Evolutionary conservation across 2,797 vertebrate species (phyloP).

Genomic region (Chromobotia macracanthus): DNA sequence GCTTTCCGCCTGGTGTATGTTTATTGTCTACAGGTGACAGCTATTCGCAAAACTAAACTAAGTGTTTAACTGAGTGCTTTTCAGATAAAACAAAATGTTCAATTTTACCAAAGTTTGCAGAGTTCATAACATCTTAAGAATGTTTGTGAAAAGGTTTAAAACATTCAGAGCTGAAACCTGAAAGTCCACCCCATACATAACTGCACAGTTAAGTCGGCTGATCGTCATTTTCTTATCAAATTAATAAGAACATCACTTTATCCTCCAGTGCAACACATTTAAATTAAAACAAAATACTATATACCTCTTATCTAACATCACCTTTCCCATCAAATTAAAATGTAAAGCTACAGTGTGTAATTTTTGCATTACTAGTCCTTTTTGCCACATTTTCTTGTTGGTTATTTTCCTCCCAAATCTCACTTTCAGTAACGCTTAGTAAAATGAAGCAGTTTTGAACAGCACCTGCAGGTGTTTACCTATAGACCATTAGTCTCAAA

Average conservation of each 20-base stretch:
- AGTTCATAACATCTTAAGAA: too few relatives aligned
- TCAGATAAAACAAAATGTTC: too few relatives aligned
- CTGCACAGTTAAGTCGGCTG: too few relatives aligned
- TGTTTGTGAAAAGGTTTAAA: too few relatives aligned
- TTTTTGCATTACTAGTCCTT: not conserved
- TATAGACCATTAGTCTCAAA: conserved; percentile 26
- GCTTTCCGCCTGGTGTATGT: too few relatives aligned
- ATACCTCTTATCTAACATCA: not conserved
- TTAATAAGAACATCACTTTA: not conserved
- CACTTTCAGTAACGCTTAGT: not conserved
- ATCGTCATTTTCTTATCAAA: not conserved
- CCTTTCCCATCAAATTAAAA: not conserved
- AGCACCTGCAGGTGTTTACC: conserved; percentile 54
- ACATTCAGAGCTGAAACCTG: too few relatives aligned
- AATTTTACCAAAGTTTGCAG: too few relatives aligned
- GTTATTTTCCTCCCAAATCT: not conserved
- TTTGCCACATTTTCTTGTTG: not conserved
- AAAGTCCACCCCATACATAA: too few relatives aligned
- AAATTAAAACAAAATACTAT: not conserved
- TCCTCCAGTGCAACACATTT: not conserved
- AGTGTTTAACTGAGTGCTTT: too few relatives aligned
- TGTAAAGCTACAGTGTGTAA: not conserved
- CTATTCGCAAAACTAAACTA: too few relatives aligned
- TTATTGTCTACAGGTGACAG: too few relatives aligned
- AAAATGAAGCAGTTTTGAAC: conserved; percentile 35